Conservation (phyloP, 2,888 invertebrate genomes). For the Drosophila trichaetosa region DNA sequence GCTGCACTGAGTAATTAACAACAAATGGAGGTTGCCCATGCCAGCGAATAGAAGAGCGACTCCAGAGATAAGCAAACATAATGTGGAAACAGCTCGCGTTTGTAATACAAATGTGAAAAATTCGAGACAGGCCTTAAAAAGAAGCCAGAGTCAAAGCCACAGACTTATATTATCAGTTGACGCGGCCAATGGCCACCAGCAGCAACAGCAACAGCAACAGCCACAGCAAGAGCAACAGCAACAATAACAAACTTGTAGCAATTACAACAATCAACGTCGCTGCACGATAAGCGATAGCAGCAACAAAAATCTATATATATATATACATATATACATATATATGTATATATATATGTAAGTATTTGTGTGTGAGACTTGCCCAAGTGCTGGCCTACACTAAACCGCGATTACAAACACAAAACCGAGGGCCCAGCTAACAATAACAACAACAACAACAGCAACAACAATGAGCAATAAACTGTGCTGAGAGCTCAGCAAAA, state of each 20-base stretch:
- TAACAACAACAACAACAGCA: slow-evolving; percentile 15
- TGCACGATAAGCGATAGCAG: slow-evolving; percentile 58
- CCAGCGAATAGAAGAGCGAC: not conserved
- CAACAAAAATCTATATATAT: slow-evolving; percentile 28
- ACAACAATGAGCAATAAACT: slow-evolving; percentile 53
- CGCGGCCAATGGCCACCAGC: slow-evolving; percentile 56
- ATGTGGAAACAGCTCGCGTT: slow-evolving; percentile 36
- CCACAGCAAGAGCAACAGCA: slow-evolving; percentile 10
- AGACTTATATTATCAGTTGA: slow-evolving; percentile 39
- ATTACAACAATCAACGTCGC: slow-evolving; percentile 68
- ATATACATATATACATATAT: slow-evolving; percentile 8
- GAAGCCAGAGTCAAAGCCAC: slow-evolving; percentile 15
- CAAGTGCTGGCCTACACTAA: slow-evolving; percentile 61
- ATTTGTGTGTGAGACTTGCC: slow-evolving; percentile 29
- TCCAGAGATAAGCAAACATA: slow-evolving; percentile 46
- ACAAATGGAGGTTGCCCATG: slow-evolving; percentile 35
- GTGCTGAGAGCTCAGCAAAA: slow-evolving; percentile 44
- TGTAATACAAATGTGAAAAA: slow-evolving; percentile 29
- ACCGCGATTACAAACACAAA: slow-evolving; percentile 65
- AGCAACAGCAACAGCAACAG: slow-evolving; percentile 5
- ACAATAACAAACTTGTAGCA: slow-evolving; percentile 49
- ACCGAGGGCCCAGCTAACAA: slow-evolving; percentile 43
- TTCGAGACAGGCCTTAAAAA: slow-evolving; percentile 43
- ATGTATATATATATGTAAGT: not conserved
- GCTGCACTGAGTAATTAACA: slow-evolving; percentile 58